Evolutionary conservation across 2,113 vertebrate genomes (phyloP).

Genomic region (Lucifuga dentata): DNA sequence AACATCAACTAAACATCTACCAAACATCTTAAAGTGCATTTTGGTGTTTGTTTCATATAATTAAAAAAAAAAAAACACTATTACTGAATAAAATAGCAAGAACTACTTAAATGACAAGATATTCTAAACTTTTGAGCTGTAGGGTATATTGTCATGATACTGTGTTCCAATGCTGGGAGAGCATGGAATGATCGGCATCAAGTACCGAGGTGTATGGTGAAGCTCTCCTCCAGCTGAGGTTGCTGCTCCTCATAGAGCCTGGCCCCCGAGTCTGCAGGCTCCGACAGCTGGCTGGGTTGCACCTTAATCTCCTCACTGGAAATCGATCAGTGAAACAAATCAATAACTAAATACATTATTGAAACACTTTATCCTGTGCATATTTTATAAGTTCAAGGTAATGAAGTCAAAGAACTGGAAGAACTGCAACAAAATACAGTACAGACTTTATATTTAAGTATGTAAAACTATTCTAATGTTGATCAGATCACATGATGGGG

Average conservation of each 20-base stretch:
- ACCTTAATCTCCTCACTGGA: conserved; percentile 96
- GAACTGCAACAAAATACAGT: too few species aligned
- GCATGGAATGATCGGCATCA: background rate
- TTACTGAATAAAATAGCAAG: too few species aligned
- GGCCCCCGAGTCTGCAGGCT: conserved; percentile 84
- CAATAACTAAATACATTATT: background rate
- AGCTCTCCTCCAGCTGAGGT: conserved; percentile 96
- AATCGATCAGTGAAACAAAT: conserved; percentile 26
- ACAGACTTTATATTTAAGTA: too few species aligned
- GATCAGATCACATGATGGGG: too few species aligned
- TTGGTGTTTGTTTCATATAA: too few species aligned
- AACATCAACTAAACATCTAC: too few species aligned
- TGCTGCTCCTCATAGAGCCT: conserved; percentile 94
- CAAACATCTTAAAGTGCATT: too few species aligned
- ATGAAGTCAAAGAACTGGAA: too few species aligned
- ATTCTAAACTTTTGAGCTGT: too few species aligned
- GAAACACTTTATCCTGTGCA: background rate
- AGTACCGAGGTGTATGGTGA: conserved; percentile 97
- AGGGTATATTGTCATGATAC: background rate
- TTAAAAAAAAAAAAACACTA: too few species aligned
- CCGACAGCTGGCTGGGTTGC: conserved; percentile 89
- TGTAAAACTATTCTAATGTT: too few species aligned
- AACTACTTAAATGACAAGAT: too few species aligned
- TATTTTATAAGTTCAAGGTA: background rate
- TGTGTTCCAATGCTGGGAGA: background rate